Evolutionary conservation across 1,140 invertebrate genomes (phyloP).

Genomic region (Adoxophyes honmai): DNA sequence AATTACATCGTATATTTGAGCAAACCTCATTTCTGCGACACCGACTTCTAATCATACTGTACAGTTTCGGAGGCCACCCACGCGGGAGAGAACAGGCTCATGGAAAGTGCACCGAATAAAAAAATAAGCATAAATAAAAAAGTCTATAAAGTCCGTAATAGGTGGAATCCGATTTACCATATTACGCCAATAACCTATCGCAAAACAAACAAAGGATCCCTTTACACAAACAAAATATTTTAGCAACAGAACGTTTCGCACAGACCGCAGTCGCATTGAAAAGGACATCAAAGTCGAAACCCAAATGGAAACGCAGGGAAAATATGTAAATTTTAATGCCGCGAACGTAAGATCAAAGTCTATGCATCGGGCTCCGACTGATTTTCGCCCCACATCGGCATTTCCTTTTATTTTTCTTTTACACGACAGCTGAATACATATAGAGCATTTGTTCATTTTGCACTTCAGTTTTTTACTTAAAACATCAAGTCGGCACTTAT

Average conservation of each 20-base stretch:
- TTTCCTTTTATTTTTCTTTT: constrained; percentile 37
- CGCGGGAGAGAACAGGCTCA: too few relatives aligned
- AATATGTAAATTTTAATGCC: constrained; percentile 54
- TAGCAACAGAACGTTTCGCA: constrained; percentile 26
- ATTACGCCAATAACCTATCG: constrained; percentile 10
- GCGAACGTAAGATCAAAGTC: constrained; percentile 40
- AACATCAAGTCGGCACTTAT: not conserved
- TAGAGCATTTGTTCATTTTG: constrained; percentile 20
- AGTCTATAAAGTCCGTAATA: not conserved
- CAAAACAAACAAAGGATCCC: constrained; percentile 19
- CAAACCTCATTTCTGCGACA: constrained; percentile 33
- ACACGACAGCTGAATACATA: constrained; percentile 20
- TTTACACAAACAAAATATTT: constrained; percentile 23
- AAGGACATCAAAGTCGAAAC: constrained; percentile 44
- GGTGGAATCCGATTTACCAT: constrained; percentile 4
- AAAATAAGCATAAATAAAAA: too few relatives aligned
- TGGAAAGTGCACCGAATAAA: too few relatives aligned
- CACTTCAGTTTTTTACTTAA: constrained; percentile 19
- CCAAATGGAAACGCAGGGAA: constrained; percentile 37
- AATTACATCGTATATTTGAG: constrained; percentile 35
- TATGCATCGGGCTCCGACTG: constrained; percentile 31
- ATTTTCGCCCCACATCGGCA: constrained; percentile 36
- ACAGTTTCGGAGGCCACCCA: too few relatives aligned
- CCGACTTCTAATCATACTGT: constrained; percentile 28
- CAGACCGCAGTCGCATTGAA: constrained; percentile 25